Evolutionary conservation across 2,797 vertebrate species (phyloP).

Genomic region (Catamblyrhynchus diadema): DNA sequence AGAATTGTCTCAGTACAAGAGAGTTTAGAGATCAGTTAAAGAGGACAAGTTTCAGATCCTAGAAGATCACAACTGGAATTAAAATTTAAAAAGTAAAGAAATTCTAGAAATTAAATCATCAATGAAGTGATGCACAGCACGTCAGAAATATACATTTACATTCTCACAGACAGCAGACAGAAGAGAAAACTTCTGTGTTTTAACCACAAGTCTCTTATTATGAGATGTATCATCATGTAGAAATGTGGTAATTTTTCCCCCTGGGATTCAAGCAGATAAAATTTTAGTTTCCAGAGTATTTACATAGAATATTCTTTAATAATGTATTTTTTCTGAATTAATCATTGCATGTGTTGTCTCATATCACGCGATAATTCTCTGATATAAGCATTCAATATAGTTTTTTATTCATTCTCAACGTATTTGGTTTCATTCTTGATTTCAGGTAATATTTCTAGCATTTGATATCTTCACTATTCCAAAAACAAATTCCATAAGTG

Average conservation of each 20-base stretch:
- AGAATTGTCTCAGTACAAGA: neutral
- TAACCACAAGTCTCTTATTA: neutral
- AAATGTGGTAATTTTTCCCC: neutral
- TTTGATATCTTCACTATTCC: neutral
- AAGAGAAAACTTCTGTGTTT: neutral
- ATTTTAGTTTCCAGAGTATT: neutral
- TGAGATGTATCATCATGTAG: neutral
- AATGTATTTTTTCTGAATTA: constrained; percentile 33
- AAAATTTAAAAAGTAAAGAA: neutral
- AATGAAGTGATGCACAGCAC: neutral
- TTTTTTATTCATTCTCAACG: neutral
- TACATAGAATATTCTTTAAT: neutral
- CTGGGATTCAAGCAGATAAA: neutral
- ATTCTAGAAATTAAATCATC: neutral
- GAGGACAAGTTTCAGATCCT: neutral
- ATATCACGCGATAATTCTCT: neutral
- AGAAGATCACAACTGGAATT: neutral
- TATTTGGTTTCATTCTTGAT: neutral
- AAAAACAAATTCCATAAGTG: neutral
- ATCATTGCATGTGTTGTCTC: neutral
- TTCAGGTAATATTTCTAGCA: neutral
- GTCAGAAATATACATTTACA: neutral
- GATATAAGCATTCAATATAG: neutral
- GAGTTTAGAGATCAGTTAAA: neutral
- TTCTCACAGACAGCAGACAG: neutral